Percentiles rank a stretch among this genome's conserved stretches.
Conservation (phyloP, 2,888 invertebrate species). For the Tetanocera ferruginea region DNA sequence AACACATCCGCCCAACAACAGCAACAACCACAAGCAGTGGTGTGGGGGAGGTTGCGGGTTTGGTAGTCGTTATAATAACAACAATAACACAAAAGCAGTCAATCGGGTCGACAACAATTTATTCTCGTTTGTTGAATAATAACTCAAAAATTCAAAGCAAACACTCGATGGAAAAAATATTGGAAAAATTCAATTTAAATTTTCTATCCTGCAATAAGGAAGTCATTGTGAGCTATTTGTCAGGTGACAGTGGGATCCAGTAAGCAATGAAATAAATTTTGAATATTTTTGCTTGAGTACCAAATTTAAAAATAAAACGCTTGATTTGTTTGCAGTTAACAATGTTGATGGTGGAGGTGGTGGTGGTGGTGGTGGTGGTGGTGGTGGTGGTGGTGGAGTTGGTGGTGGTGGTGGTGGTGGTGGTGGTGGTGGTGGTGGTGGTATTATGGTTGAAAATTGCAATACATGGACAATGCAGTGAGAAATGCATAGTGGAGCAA, state of each 20-base stretch:
- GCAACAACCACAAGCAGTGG: not conserved
- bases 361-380: too few species aligned
- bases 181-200: slow-evolving; percentile 32
- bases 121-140: slow-evolving; percentile 33
- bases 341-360: too few species aligned
- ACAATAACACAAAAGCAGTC: not conserved
- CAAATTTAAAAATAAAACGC: not conserved
- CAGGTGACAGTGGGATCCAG: slow-evolving; percentile 20
- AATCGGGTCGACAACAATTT: slow-evolving; percentile 23
- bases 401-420: too few species aligned
- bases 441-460: not conserved
- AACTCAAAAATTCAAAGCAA: slow-evolving; percentile 37
- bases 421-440: too few species aligned
- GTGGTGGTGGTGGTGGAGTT: too few species aligned
- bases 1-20: not conserved
- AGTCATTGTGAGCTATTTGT: slow-evolving; percentile 18
- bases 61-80: too few species aligned
- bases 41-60: not conserved
- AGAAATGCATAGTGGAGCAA: not conserved
- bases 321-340: not conserved
- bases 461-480: not conserved
- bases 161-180: slow-evolving; percentile 28
- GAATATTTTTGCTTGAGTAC: not conserved
- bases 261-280: not conserved
- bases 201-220: slow-evolving; percentile 15